Evolutionary conservation across 2,797 vertebrate species (phyloP).

Genomic region (Pagetopsis macropterus): DNA sequence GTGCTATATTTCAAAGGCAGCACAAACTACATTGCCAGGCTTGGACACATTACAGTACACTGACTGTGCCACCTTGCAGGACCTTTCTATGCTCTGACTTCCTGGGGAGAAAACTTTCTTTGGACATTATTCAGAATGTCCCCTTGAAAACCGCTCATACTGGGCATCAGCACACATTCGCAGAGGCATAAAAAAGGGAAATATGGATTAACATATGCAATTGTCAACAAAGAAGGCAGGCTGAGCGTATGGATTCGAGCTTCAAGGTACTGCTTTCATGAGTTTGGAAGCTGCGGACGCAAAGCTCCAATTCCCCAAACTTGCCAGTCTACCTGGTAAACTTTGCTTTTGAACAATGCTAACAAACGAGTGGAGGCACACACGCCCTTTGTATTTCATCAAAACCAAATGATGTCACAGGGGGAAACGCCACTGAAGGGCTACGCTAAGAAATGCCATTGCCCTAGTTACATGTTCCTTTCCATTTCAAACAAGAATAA

Average conservation of each 20-base stretch:
- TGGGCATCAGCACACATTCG: conserved; percentile 47
- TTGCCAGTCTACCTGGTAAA: conserved; percentile 49
- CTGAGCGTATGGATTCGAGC: conserved; percentile 43
- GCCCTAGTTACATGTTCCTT: conserved; percentile 23
- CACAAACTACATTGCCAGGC: conserved; percentile 1
- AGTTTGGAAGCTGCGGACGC: conserved; percentile 44
- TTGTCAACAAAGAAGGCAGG: conserved; percentile 34
- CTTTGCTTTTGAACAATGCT: conserved; percentile 55
- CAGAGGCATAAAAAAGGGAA: conserved; percentile 51
- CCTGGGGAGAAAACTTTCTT: conserved; percentile 23
- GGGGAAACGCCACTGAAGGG: conserved; percentile 28
- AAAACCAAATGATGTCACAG: conserved; percentile 33
- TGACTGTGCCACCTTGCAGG: conserved; percentile 12
- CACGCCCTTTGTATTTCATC: conserved; percentile 36
- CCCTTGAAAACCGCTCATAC: conserved; percentile 36
- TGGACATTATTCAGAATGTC: conserved; percentile 39
- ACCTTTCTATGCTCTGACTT: conserved; percentile 15
- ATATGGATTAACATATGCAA: conserved; percentile 72
- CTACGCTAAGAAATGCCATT: conserved; percentile 34
- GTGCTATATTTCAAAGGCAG: conserved; percentile 3
- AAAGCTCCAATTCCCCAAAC: conserved; percentile 49
- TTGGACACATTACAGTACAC: conserved; percentile 28
- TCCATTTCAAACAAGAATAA: conserved; percentile 30
- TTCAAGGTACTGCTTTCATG: conserved; percentile 56
- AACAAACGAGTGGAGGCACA: conserved; percentile 48